Evolutionary conservation across 1,140 invertebrate species (phyloP).

Genomic region (Drosophila nannoptera): DNA sequence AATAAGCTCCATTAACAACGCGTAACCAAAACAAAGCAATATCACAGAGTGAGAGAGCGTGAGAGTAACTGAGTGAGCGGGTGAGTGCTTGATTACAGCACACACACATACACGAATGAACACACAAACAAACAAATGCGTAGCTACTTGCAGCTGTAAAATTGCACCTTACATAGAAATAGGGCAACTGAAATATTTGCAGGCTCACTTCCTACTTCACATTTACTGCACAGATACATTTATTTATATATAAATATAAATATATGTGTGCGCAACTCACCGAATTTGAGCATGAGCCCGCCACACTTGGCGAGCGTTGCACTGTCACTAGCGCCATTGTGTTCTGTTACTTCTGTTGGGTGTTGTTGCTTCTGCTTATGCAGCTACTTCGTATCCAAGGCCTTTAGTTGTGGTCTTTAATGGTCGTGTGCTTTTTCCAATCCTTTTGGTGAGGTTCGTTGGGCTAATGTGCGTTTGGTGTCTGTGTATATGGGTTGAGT

Average conservation of each 20-base stretch:
- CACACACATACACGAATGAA: slow-evolving; percentile 20
- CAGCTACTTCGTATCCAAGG: slow-evolving; percentile 42
- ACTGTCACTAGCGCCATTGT: slow-evolving; percentile 86
- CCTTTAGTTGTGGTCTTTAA: slow-evolving; percentile 30
- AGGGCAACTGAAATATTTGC: slow-evolving; percentile 29
- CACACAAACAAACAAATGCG: slow-evolving; percentile 29
- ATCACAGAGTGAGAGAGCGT: slow-evolving; percentile 10
- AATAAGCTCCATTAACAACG: slow-evolving; percentile 34
- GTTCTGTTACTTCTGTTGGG: slow-evolving; percentile 24
- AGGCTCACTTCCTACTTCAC: slow-evolving; percentile 26
- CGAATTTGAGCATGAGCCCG: slow-evolving; percentile 83
- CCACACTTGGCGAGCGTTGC: slow-evolving; percentile 84
- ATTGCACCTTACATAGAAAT: slow-evolving; percentile 39
- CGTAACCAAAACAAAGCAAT: slow-evolving; percentile 69
- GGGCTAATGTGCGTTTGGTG: slow-evolving; percentile 34
- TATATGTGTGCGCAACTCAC: slow-evolving; percentile 49
- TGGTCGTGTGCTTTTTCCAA: slow-evolving; percentile 39
- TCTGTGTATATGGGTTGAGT: slow-evolving; percentile 40
- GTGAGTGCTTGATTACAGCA: slow-evolving; percentile 28
- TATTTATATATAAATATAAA: not conserved
- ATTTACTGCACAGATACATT: slow-evolving; percentile 10
- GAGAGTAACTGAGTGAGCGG: slow-evolving; percentile 11
- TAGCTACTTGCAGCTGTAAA: slow-evolving; percentile 37
- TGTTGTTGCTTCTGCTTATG: slow-evolving; percentile 42
- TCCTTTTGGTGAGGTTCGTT: slow-evolving; percentile 48